phyloP scores from a whole-genome alignment of 2,797 vertebrate species.

The Chromis chromis region DNA sequence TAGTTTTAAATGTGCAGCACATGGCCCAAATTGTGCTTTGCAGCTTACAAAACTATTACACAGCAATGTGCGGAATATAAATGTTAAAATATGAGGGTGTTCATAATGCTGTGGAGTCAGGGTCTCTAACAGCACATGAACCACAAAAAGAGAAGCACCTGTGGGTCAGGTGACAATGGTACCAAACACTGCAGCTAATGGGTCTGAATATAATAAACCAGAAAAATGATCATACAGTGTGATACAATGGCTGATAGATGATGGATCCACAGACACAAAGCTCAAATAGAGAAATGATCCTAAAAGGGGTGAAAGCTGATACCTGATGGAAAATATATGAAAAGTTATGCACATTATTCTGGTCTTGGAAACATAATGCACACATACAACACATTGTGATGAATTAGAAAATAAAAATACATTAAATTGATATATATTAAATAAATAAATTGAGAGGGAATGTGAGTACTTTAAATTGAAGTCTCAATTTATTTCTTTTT shows the following conservation, averaged over 20 bases:
- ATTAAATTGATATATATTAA: too few relatives aligned
- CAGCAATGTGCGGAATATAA: conserved; percentile 2
- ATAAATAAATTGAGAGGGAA: too few relatives aligned
- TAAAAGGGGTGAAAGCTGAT: background rate
- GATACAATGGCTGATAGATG: background rate
- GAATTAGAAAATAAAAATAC: too few relatives aligned
- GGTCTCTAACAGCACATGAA: background rate
- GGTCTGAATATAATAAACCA: background rate
- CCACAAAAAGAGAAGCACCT: conserved; percentile 9
- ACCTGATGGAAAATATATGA: too few relatives aligned
- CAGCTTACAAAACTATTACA: background rate
- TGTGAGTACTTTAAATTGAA: too few relatives aligned
- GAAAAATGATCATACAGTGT: background rate
- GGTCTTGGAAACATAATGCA: too few relatives aligned
- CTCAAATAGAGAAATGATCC: background rate
- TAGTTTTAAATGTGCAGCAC: conserved; percentile 11
- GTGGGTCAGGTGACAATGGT: background rate
- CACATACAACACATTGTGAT: too few relatives aligned
- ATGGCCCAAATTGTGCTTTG: background rate
- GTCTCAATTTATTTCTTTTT: too few relatives aligned
- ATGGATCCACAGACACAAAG: background rate
- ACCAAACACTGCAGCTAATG: conserved; percentile 7
- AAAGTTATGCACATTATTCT: too few relatives aligned
- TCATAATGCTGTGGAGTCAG: background rate
- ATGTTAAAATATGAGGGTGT: conserved; percentile 7